Base-by-base conservation (phyloP, 2,113 vertebrate genomes). In the Siniperca knerii region DNA sequence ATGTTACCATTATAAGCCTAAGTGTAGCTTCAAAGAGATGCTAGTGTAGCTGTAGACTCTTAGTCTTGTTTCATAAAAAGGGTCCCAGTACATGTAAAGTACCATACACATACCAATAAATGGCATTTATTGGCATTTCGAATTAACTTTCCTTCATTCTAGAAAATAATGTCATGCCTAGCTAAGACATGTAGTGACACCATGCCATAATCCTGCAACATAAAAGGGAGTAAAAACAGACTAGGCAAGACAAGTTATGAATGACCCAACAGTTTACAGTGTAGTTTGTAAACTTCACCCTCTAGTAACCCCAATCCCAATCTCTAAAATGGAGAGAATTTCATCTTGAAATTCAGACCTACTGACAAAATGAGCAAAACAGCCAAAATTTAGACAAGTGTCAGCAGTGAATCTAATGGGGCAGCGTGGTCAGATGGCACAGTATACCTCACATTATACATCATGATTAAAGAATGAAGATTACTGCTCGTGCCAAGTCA, bases 401-500 rank as follows among this genome's bases (percentile, higher is more conserved):
- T 64, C 55, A 40, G 42, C 33, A 40, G 54, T 52, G 73, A 58
- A 44, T 52, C 55, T 35, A 86, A 75, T 70, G 50, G 54, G 57
- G 4, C 68, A 46, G 42, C 2, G 50, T 80, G 80, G 84, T 84
- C 72, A 83, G 44, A 23, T 11, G 54, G 46, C 11, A n/a, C 67
- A 65, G 54, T 77, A 13, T 52, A 66, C 50, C 48, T 84, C 71
- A 58, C 82, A 74, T 69, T 40, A 75, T 67, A 75, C 87, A 84
- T 87, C 84, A 84, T 44, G 77, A 66, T 20, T 75, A 57, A 87
- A 81, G 77, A 88, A 88, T 65, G 76, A 88, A 74, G 64, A 69
- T 46, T 8, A 15, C 21, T 6, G 83, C 81, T 62, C 1, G 25
- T 83, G 82, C 83, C 91, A 84, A 89, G 81, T 69, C 76, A 74